A percentile compares a stretch with the other conserved stretches of the same genome.
phyloP scores from a whole-genome alignment of 2,113 vertebrate genomes.

The Smithornis capensis region DNA sequence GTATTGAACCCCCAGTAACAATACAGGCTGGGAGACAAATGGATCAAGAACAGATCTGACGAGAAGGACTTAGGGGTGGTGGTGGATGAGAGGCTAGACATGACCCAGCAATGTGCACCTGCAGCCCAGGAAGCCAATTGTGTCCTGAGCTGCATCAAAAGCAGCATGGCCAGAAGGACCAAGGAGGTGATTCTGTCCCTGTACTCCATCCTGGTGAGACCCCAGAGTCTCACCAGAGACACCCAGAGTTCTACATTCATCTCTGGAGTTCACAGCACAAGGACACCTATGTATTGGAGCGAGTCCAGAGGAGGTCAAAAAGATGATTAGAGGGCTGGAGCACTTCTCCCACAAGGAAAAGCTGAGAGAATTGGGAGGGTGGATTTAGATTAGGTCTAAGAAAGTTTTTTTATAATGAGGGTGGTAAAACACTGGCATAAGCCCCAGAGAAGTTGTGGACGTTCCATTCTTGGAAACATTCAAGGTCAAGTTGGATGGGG shows the following conservation, averaged over 20 bases:
- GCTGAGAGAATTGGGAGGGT: not conserved
- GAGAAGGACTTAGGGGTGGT: not conserved
- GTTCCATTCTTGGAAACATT: not conserved
- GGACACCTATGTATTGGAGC: not conserved
- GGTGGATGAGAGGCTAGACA: not conserved
- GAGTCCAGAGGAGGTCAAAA: not conserved
- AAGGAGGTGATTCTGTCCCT: not conserved
- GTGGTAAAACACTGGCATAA: not conserved
- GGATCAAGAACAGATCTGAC: not conserved
- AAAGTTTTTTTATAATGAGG: not conserved
- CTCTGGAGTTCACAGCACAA: not conserved
- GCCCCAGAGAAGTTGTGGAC: not conserved
- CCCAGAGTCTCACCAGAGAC: too few species aligned
- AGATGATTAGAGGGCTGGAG: not conserved
- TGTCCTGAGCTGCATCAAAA: not conserved
- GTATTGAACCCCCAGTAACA: not conserved
- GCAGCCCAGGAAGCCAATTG: not conserved
- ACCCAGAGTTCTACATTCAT: not conserved
- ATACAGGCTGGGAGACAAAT: accelerated
- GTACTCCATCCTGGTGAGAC: not conserved
- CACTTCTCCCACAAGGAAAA: not conserved
- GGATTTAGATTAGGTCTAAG: not conserved
- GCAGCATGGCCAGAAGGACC: accelerated
- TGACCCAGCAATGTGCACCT: too few species aligned
- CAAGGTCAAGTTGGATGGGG: not conserved